Evolutionary conservation across 1,140 invertebrate species (phyloP).

Genomic region (Diorhabda carinulata): DNA sequence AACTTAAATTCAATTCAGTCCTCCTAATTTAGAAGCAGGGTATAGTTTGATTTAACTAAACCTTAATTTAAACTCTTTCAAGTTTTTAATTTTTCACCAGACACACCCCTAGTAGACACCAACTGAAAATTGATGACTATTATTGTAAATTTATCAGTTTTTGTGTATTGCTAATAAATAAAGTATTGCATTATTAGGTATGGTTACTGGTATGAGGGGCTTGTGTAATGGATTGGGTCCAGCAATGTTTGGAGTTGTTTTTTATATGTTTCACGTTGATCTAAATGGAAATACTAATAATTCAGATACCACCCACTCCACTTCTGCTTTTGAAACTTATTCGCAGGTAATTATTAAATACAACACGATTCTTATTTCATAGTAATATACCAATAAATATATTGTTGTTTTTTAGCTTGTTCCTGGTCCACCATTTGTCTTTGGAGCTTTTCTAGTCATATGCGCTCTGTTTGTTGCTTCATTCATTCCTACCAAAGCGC

Average conservation of each 20-base stretch:
- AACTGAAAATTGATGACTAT: too few species aligned
- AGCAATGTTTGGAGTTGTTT: slow-evolving; percentile 96
- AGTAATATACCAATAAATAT: too few species aligned
- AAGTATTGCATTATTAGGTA: slow-evolving; percentile 51
- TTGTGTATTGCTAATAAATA: too few species aligned
- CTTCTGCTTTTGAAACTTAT: slow-evolving; percentile 50
- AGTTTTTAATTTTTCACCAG: too few species aligned
- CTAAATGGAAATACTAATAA: slow-evolving; percentile 67
- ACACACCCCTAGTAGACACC: too few species aligned
- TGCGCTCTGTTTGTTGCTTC: slow-evolving; percentile 62
- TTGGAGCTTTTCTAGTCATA: slow-evolving; percentile 94
- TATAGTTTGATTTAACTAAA: too few species aligned
- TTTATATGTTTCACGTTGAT: slow-evolving; percentile 98
- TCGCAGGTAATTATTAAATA: slow-evolving; percentile 48
- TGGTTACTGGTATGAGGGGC: slow-evolving; percentile 95
- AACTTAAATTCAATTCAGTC: too few species aligned
- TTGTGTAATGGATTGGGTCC: slow-evolving; percentile 91
- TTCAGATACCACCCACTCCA: slow-evolving; percentile 59
- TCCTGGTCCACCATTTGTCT: slow-evolving; percentile 99
- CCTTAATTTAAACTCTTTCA: not conserved
- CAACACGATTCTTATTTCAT: too few species aligned
- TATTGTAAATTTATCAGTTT: too few species aligned
- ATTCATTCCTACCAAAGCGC: slow-evolving; percentile 43
- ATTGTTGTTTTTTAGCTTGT: slow-evolving; percentile 57
- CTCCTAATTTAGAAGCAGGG: too few species aligned